A percentile compares a stretch with the other conserved stretches of the same genome.
Conservation (phyloP, 2,797 vertebrate genomes). For the Sebastes jordani region DNA sequence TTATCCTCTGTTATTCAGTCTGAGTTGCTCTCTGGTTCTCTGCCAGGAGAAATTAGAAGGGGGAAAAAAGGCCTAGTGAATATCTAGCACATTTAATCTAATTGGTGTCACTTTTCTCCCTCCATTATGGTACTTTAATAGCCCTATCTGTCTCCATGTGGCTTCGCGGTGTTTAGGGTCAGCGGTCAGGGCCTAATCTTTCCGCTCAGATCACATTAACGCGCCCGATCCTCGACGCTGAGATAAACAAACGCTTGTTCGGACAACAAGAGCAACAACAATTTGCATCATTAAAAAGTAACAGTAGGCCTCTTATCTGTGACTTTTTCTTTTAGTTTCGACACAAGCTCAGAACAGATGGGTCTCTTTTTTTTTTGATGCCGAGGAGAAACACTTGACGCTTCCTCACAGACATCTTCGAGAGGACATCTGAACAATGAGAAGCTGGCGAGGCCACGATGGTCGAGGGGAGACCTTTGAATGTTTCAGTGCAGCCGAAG, state of each 20-base stretch:
- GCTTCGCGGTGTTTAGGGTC: constrained; percentile 75
- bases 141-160: constrained; percentile 77
- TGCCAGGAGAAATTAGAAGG: constrained; percentile 76
- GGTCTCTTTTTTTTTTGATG: constrained; percentile 19
- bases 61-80: constrained; percentile 62
- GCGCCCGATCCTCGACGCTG: constrained; percentile 29
- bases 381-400: constrained; percentile 20
- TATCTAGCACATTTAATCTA: constrained; percentile 81
- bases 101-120: constrained; percentile 79
- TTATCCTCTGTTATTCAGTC: constrained; percentile 77
- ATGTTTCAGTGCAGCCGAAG: constrained; percentile 38
- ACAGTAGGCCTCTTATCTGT: neutral
- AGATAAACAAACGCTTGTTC: constrained; percentile 65
- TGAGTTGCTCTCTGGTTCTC: constrained; percentile 68
- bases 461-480: constrained; percentile 46
- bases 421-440: constrained; percentile 33
- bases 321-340: constrained; percentile 27
- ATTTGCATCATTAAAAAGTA: constrained; percentile 67
- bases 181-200: constrained; percentile 70
- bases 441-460: constrained; percentile 2
- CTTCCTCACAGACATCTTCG: neutral
- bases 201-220: constrained; percentile 66
- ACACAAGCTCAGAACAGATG: constrained; percentile 31
- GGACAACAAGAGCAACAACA: constrained; percentile 38
- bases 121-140: constrained; percentile 79